Evolutionary conservation across 2,888 invertebrate species (phyloP), one percentile per base, ranked within the genome.

Genomic region (Lepidocyrtinus sp.): DNA sequence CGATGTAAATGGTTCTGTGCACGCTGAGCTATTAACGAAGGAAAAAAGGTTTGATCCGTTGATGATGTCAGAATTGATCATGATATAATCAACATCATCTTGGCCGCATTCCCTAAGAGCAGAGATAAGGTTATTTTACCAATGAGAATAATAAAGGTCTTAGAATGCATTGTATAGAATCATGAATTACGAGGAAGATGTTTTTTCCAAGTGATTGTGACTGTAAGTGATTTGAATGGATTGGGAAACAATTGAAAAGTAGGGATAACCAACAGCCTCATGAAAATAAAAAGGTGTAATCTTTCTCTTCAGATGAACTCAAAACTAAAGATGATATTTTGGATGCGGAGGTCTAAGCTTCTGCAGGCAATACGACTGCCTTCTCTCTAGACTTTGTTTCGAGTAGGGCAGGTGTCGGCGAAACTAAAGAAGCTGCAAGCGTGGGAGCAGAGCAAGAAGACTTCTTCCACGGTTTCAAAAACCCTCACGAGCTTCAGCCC

Each of bases 381-480:
- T 77, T 76, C 24, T 59, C 12, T 36, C 36, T 36, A 12, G 12
- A 50, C 50, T 50, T 17, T 50, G 36, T n/a, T n/a, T n/a, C n/a
- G n/a, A 79, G 82, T 72, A 83, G 81, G 75, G 83, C 84, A 84
- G 82, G 82, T 84, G 84, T 82, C 84, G 82, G 80, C 80, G 73
- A 82, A 75, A 5, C 36, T 50, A 15, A 50, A 50, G 15, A 12
- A 12, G 5, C 50, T 12, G 2, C 12, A 81, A 82, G 82, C 81
- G 84, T 84, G 84, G 84, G 82, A 84, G 77, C 77, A 73, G 79
- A 71, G 63, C 75, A 71, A 63, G 75, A 77, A 77, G 78, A 50
- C 75, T 65, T 77, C 73, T 84, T 82, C 80, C 82, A 82, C 82
- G 84, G 80, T 81, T 75, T 82, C 82, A 78, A 82, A 84, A 84